Evolutionary conservation across 2,113 vertebrate species (phyloP).

Genomic region (Chinchilla lanigera): DNA sequence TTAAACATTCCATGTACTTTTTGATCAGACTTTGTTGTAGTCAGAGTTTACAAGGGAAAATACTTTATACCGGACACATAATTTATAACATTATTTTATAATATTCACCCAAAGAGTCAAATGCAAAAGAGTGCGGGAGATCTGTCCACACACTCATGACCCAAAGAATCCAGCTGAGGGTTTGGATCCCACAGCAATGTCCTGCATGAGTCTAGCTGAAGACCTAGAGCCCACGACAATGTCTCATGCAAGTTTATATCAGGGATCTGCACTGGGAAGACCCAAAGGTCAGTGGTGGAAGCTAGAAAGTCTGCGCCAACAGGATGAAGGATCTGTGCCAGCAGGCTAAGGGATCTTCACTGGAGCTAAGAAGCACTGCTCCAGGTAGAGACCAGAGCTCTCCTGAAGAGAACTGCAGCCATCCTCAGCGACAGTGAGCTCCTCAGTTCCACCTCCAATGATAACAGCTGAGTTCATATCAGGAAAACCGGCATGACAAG

Average conservation of each 20-base stretch:
- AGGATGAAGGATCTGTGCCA: background rate
- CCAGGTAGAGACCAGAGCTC: background rate
- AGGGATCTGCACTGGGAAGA: background rate
- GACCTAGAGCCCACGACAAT: background rate
- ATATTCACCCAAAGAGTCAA: background rate
- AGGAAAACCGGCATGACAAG: background rate
- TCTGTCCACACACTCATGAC: background rate
- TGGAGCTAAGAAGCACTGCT: background rate
- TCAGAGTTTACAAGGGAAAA: background rate
- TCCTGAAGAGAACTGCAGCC: background rate
- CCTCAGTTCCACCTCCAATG: background rate
- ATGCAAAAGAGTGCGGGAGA: background rate
- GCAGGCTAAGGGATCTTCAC: background rate
- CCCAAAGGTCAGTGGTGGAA: background rate
- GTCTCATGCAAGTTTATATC: background rate
- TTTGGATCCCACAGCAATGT: background rate
- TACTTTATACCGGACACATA: background rate
- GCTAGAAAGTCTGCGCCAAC: background rate
- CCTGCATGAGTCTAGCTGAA: background rate
- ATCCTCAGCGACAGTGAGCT: background rate
- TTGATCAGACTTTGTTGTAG: background rate
- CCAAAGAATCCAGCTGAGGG: background rate
- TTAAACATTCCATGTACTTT: background rate
- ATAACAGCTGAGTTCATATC: background rate
- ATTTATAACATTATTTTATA: background rate